Evolutionary conservation across 2,797 vertebrate species (phyloP).

Genomic region (Micropoecilia bifurca): DNA sequence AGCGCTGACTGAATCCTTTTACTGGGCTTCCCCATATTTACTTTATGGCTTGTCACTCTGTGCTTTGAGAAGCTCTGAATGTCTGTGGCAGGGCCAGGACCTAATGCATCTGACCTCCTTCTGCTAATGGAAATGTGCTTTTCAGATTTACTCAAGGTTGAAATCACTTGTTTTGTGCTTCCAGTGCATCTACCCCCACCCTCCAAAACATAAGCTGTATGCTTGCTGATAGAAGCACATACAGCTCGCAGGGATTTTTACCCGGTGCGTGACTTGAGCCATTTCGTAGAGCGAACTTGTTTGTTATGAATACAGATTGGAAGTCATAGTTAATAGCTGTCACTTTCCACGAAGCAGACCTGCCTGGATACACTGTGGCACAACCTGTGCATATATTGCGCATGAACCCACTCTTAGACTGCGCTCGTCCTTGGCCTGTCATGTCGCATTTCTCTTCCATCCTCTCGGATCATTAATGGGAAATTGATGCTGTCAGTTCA

Average conservation of each 20-base stretch:
- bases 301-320: conserved; percentile 67
- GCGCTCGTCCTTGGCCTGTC: conserved; percentile 72
- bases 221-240: conserved; percentile 47
- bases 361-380: conserved; percentile 42
- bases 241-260: conserved; percentile 64
- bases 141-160: conserved; percentile 79
- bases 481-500: conserved; percentile 77
- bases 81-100: conserved; percentile 52
- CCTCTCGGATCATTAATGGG: conserved; percentile 62
- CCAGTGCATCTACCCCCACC: conserved; percentile 46
- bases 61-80: conserved; percentile 64
- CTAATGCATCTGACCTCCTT: conserved; percentile 81
- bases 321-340: conserved; percentile 51
- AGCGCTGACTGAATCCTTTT: conserved; percentile 18
- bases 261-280: conserved; percentile 57
- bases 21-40: conserved; percentile 26
- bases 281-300: conserved; percentile 57
- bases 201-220: conserved; percentile 56
- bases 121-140: conserved; percentile 77
- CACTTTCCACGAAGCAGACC: conserved; percentile 37
- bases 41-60: conserved; percentile 49
- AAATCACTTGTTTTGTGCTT: conserved; percentile 77
- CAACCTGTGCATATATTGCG: conserved; percentile 31
- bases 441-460: conserved; percentile 71
- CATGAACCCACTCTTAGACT: conserved; percentile 41